A percentile compares a stretch with the other conserved stretches of the same genome.
Evolutionary conservation across 2,113 vertebrate genomes (phyloP).

Genomic region (Coptodon bakossiorum): DNA sequence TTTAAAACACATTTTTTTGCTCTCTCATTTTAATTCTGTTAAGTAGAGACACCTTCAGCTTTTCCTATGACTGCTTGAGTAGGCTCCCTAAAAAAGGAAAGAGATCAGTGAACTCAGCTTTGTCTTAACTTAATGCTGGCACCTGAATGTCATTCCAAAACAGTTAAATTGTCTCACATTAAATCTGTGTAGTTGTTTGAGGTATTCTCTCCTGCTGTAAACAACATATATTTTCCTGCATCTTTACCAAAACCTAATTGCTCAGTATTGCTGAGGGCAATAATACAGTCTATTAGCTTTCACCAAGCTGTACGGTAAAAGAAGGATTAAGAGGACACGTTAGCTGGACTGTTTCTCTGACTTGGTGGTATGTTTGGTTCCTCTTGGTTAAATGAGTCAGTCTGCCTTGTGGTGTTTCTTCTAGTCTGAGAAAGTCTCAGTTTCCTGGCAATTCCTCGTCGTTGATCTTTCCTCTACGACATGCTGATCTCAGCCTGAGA

Average conservation of each 20-base stretch:
- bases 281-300: neutral
- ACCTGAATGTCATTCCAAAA: neutral
- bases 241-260: neutral
- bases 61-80: accelerated
- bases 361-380: neutral
- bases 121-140: neutral
- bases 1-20: neutral
- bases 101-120: accelerated
- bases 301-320: neutral
- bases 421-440: slow-evolving; percentile 3
- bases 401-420: neutral
- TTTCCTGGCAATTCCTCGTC: neutral
- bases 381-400: slow-evolving; percentile 8
- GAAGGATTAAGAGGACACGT: neutral
- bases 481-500: neutral
- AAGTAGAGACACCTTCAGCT: neutral
- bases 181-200: neutral
- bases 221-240: neutral
- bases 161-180: neutral
- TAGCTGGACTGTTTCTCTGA: neutral
- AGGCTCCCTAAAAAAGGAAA: neutral
- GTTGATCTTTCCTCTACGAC: neutral
- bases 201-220: neutral
- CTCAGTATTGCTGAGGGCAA: neutral
- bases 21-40: neutral